Conservation (phyloP, 2,797 vertebrate species). For the Psittacula derbiana region DNA sequence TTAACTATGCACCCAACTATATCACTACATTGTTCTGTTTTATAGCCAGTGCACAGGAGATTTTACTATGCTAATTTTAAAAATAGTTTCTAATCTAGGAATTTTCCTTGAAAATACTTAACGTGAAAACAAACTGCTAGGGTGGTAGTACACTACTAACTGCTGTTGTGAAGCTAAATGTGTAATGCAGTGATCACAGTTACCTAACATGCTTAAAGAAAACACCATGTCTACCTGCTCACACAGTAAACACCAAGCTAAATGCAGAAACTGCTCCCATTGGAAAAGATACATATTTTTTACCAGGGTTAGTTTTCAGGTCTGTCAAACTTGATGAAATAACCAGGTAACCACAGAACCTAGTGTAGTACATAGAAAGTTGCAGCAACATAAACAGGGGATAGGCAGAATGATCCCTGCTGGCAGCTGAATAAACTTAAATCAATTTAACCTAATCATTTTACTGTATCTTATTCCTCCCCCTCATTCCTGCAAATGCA, state of each 20-base stretch:
- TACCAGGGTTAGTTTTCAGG: neutral
- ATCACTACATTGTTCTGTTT: neutral
- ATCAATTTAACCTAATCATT: neutral
- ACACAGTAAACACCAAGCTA: neutral
- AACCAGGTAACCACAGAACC: neutral
- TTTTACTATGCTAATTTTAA: neutral
- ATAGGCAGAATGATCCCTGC: neutral
- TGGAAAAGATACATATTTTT: neutral
- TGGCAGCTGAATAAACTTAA: neutral
- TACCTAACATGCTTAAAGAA: neutral
- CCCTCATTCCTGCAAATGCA: neutral
- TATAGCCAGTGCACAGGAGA: neutral
- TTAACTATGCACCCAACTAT: neutral
- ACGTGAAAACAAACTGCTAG: neutral
- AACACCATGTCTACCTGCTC: neutral
- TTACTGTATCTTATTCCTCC: neutral
- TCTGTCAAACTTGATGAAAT: neutral
- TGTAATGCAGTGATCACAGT: rapidly evolving
- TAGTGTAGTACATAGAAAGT: neutral
- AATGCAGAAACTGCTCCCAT: neutral
- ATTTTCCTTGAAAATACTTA: neutral
- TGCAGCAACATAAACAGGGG: neutral
- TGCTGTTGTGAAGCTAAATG: neutral
- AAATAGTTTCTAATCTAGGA: neutral
- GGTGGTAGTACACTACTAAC: neutral